Percentiles rank a stretch among this genome's conserved stretches.
Conservation (phyloP, 2,888 invertebrate genomes). For the Polyommatus icarus region DNA sequence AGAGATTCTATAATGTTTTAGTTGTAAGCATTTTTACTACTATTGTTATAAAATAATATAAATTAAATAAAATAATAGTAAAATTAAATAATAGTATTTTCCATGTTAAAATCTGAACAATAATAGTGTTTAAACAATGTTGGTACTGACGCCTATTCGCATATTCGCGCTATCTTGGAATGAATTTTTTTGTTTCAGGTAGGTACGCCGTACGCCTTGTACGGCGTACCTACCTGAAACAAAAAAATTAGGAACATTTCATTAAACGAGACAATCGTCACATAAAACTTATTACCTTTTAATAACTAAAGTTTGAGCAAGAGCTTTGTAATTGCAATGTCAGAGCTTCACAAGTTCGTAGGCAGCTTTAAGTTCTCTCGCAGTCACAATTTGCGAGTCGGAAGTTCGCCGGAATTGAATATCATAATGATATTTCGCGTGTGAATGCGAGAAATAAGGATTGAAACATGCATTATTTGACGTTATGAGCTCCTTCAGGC, state of each 20-base stretch:
- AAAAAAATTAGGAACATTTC: neutral
- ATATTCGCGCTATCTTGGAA: too few relatives aligned
- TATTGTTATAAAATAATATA: too few relatives aligned
- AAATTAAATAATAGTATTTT: too few relatives aligned
- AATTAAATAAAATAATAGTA: too few relatives aligned
- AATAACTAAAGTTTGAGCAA: slow-evolving; percentile 35
- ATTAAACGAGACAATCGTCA: neutral
- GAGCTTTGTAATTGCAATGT: slow-evolving; percentile 30
- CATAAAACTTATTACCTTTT: slow-evolving; percentile 23
- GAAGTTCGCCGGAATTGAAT: slow-evolving; percentile 19
- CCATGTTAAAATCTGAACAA: too few relatives aligned
- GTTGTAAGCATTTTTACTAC: too few relatives aligned
- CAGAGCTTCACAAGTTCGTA: slow-evolving; percentile 28
- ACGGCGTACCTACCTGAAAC: too few relatives aligned
- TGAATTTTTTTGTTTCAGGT: too few relatives aligned
- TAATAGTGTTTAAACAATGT: too few relatives aligned
- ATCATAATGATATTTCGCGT: slow-evolving; percentile 21
- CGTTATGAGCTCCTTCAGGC: neutral
- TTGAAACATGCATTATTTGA: slow-evolving; percentile 5
- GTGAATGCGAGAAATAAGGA: slow-evolving; percentile 14
- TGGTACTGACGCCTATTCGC: too few relatives aligned
- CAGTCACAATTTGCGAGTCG: slow-evolving; percentile 25
- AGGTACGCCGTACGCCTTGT: too few relatives aligned
- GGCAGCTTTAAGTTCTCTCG: slow-evolving; percentile 29
- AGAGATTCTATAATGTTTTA: too few relatives aligned